Evolutionary conservation across 2,113 vertebrate genomes (phyloP), one percentile per base, ranked within the genome.

Genomic region (Ellobius talpinus): DNA sequence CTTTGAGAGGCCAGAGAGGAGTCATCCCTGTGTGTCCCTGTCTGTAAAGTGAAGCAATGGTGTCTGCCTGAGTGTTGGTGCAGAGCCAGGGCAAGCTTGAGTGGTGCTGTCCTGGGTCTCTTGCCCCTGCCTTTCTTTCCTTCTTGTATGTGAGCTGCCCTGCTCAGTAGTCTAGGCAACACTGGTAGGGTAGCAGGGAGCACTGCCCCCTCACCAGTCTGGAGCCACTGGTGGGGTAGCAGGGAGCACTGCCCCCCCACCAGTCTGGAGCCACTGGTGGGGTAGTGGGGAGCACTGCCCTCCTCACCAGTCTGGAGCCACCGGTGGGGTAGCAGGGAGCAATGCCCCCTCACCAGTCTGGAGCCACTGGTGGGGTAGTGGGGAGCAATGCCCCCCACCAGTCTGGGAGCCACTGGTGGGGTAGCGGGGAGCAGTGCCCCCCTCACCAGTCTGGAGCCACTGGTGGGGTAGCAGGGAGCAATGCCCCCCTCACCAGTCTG

Each of bases 1-100:
- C 7, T 1, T 4, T 0, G 10, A 1, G 52, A 5, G 7, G 24
- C 13, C 42, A 5, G 19, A 39, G 1, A 29, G n/a, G 0, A 10
- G 39, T 11, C 17, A 7, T 11, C 10, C 17, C n/a, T 1, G 1
- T 2, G 0, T 3, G 81, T 26, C 70, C 39, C 42, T 1, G 73
- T 87, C 5, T 66, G 55, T 63, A 16, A 74, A 58, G 52, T 19
- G 72, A 89, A 33, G 39, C 73, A 11, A 0, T 2, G 0, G 29
- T 45, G 29, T 55, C 70, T 76, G 72, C 52, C 52, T 74, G 26
- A 3, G 36, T 17, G 5, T 19, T 26, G 65, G 5, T 72, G 47
- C 55, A 19, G 68, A 73, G 36, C 66, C 23, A 13, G 66, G 24
- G 47, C 58, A 58, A 1, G 58, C 33, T 17, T 24, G 33, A 16